phyloP scores from a whole-genome alignment of 2,888 invertebrate species.

The Andrena hattorfiana region DNA sequence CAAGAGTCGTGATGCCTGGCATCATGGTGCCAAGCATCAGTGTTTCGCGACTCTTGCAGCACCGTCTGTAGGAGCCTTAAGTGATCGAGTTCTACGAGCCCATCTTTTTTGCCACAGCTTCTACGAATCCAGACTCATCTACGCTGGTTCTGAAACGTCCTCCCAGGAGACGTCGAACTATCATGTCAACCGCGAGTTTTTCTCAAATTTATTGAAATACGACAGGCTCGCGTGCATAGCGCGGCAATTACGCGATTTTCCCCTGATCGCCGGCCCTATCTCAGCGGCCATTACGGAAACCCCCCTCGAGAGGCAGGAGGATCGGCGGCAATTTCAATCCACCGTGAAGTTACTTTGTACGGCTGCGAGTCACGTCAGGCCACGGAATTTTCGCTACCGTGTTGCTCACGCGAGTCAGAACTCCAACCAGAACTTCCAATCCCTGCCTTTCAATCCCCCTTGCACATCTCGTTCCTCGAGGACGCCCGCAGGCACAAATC shows the following conservation, averaged over 20 bases:
- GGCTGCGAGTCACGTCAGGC: slow-evolving; percentile 50
- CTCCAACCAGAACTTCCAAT: neutral
- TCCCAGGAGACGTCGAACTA: too few relatives aligned
- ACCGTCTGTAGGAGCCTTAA: too few relatives aligned
- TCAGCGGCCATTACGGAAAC: slow-evolving; percentile 2
- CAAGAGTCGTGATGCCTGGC: too few relatives aligned
- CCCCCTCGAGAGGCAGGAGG: neutral
- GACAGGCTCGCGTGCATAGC: neutral
- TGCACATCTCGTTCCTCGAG: neutral
- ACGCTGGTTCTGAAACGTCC: too few relatives aligned
- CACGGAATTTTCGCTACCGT: slow-evolving; percentile 46
- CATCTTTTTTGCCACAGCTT: too few relatives aligned
- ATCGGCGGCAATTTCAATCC: slow-evolving; percentile 40
- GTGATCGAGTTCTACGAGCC: too few relatives aligned
- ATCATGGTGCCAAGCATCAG: too few relatives aligned
- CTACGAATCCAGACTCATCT: too few relatives aligned
- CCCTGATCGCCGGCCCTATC: neutral
- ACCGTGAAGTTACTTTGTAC: slow-evolving; percentile 48
- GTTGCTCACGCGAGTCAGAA: slow-evolving; percentile 49
- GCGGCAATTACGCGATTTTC: slow-evolving; percentile 28
- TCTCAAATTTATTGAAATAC: slow-evolving; percentile 22
- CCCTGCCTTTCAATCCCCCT: neutral
- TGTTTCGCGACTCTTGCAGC: too few relatives aligned
- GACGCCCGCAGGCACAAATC: neutral
- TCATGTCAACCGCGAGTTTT: neutral